Percentiles rank a stretch among this genome's conserved stretches.
These are phyloP conservation scores for Drosophila acutilabella DNA, from an alignment of 2,888 invertebrate genomes.

Conservation along the genomic window DNA sequence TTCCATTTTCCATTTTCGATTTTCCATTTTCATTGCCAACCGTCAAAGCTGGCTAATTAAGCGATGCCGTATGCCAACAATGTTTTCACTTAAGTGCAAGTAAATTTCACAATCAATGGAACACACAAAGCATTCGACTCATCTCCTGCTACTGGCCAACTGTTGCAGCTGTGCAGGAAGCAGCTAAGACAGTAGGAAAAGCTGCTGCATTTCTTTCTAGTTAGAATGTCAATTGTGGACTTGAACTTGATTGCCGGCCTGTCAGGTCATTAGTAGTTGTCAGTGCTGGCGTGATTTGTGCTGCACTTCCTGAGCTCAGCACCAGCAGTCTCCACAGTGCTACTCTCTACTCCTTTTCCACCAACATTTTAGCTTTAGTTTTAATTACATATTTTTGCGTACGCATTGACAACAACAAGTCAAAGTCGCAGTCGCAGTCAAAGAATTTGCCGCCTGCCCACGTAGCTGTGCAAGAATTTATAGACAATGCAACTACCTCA, in stretches of 20 bases:
- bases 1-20: conserved; percentile 50
- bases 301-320: conserved; percentile 54
- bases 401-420: conserved; percentile 60
- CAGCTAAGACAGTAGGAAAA: conserved; percentile 44
- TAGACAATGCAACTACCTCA: conserved; percentile 80
- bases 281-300: conserved; percentile 71
- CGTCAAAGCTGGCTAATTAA: conserved; percentile 65
- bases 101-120: conserved; percentile 59
- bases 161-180: conserved; percentile 46
- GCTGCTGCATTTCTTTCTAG: conserved; percentile 66
- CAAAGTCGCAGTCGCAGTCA: conserved; percentile 49
- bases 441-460: conserved; percentile 70
- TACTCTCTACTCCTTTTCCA: too few species aligned
- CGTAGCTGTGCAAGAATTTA: conserved; percentile 75
- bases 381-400: conserved; percentile 77
- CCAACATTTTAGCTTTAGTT: conserved; percentile 14
- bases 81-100: conserved; percentile 80
- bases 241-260: conserved; percentile 35
- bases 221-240: conserved; percentile 59
- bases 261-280: conserved; percentile 74
- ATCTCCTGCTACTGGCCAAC: conserved; percentile 16
- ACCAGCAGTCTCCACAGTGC: too few species aligned
- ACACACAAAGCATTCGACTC: neutral
- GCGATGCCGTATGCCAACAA: conserved; percentile 42
- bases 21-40: conserved; percentile 61